Evolutionary conservation across 1,140 invertebrate genomes (phyloP).

Genomic region (Paralvinella palmiformis): DNA sequence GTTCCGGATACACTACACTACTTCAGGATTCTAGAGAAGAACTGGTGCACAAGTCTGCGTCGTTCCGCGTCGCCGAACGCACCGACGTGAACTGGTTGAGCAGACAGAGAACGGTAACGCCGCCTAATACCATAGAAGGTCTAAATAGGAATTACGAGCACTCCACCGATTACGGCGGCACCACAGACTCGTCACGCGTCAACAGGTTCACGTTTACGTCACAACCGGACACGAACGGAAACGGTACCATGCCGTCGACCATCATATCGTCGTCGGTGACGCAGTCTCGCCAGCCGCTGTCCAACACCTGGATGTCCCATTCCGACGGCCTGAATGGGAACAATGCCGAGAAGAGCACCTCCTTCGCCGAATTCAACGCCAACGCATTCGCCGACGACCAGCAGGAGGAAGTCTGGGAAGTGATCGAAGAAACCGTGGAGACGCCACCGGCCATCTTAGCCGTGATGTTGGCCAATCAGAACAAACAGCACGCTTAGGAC

Average conservation of each 20-base stretch:
- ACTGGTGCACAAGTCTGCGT: neutral
- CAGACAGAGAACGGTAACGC: neutral
- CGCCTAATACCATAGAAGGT: neutral
- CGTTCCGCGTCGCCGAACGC: neutral
- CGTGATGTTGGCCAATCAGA: neutral
- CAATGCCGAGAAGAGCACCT: neutral
- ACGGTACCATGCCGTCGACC: too few species aligned
- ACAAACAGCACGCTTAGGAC: neutral
- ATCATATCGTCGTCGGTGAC: too few species aligned
- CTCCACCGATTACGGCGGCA: too few species aligned
- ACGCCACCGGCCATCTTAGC: slow-evolving; percentile 1
- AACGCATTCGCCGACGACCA: neutral
- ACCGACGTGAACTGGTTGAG: neutral
- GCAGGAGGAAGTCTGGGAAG: slow-evolving; percentile 1
- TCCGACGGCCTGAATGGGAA: neutral
- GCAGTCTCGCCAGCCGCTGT: neutral
- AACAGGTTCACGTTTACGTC: too few species aligned
- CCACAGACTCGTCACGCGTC: too few species aligned
- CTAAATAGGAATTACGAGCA: too few species aligned
- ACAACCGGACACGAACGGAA: too few species aligned
- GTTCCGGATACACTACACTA: neutral
- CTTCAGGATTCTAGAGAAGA: neutral
- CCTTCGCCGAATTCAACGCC: neutral
- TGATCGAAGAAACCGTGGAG: neutral
- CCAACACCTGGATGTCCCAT: neutral